Base-by-base conservation (phyloP, 2,797 vertebrate genomes). In the Mycteria americana region DNA sequence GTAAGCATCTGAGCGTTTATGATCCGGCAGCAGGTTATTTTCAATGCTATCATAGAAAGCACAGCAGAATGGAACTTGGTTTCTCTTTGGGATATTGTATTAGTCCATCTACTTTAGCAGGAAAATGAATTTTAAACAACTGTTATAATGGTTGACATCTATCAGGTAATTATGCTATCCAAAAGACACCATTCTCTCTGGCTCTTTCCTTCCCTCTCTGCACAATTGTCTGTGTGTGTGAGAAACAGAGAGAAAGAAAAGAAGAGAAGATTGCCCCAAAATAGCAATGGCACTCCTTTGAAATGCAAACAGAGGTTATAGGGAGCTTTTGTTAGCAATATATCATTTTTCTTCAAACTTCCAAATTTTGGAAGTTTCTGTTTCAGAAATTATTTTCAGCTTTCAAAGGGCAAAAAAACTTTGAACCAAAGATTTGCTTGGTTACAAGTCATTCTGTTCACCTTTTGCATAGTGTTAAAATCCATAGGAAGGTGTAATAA, bases 391-490 rank as follows among this genome's bases (percentile, higher is more conserved):
- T 31, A 74, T 64, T 85, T 95, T 83, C 76, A 59, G 5, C 53
- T 85, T 27, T 82, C 93, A 89, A 63, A 60, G 46, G 57, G 72
- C 48, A 79, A 94, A 87, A 97, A 91, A 48, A 86, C 48, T 54
- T 59, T 85, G 67, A 94, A 89, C 21, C 89, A 92, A 87, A 18
- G 31, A 69, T 95, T 92, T 91, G 25, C 15, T 90, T 21, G 23
- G 51, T 95, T 96, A 88, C 73, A 77, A 94, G 24, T 8, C 56
- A 93, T 95, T 95, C 33, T 68, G 41, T 83, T 84, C 60, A 92
- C 51, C 79, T 95, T 92, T 94, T 91, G 63, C 37, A 80, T 81
- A 21, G 60, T 78, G 64, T 53, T 96, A 92, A 94, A 88, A 75
- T 65, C 84, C 35, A 51, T 11, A 85, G 51, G 72, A 76, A 96